A percentile compares a stretch with the other conserved stretches of the same genome.
Conservation (phyloP, 23 tunicate genomes). For the Aplidium turbinatum region DNA sequence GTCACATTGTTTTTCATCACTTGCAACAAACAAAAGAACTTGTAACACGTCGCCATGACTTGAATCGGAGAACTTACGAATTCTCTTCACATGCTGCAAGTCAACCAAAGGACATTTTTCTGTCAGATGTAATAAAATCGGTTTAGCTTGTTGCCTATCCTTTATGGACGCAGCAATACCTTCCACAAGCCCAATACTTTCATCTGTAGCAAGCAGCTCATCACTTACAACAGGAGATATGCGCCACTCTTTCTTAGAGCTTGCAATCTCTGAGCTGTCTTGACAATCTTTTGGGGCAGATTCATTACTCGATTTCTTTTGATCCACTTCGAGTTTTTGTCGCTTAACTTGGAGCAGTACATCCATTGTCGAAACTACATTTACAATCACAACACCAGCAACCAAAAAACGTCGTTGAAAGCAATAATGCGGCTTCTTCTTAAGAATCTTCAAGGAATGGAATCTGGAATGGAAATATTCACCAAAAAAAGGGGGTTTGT, state of each 20-base stretch:
- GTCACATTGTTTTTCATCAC: conserved; percentile 11
- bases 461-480: too few species aligned
- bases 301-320: too few species aligned
- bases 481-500: too few species aligned
- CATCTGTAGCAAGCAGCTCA: conserved; percentile 32
- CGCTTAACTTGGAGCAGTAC: too few species aligned
- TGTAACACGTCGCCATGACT: conserved; percentile 24
- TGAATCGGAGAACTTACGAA: conserved; percentile 38
- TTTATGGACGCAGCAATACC: conserved; percentile 49
- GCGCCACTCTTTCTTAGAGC: conserved; percentile 9
- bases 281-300: too few species aligned
- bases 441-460: too few species aligned
- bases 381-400: too few species aligned
- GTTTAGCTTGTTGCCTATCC: conserved; percentile 37
- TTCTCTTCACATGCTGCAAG: conserved; percentile 69
- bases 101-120: conserved; percentile 41
- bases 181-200: conserved; percentile 36
- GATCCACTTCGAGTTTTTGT: too few species aligned
- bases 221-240: conserved; percentile 52
- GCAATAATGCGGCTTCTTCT: too few species aligned
- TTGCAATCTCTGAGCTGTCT: too few species aligned
- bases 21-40: conserved; percentile 43
- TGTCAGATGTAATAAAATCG: conserved; percentile 36
- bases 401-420: too few species aligned
- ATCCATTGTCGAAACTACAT: too few species aligned